Evolutionary conservation across 2,113 vertebrate genomes (phyloP), one percentile per base, ranked within the genome.

Genomic region (Aphelocoma coerulescens): DNA sequence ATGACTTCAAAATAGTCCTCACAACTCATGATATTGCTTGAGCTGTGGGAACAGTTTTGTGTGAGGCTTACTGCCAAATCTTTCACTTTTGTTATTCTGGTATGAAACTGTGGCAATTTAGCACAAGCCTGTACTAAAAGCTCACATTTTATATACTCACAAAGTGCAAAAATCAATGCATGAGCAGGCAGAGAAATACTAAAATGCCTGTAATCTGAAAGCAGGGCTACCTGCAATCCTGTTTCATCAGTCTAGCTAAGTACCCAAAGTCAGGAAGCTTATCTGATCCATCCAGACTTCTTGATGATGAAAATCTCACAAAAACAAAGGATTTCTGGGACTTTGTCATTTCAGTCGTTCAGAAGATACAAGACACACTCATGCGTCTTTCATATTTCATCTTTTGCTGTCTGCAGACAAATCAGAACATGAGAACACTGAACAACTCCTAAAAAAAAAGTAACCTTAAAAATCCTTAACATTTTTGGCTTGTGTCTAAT

Each of bases 71-170:
- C 78, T 86, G 94, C 92, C 94, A 96, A 96, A 94, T 96, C 93
- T 95, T 97, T 95, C 83, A 26, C 75, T 95, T 95, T 89, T 88
- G 91, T 96, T 96, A 78, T 89, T 94, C 76, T 85, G 78, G 81
- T 92, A 91, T 75, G 90, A 96, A 96, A 84, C 88, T 75, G 23
- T 87, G 63, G 75, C 93, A 92, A 88, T 96, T 96, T 93, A 96
- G 86, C 78, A 91, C 61, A 83, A 92, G 77, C 59, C 86, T 85
- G 57, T 85, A 73, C 86, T 96, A 88, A 97, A 96, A 96, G 94
- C 93, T 96, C 92, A 78, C 90, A 92, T 97, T 96, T 95, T 93
- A 96, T 95, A 43, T 94, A 96, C 96, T 96, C 91, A 83, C 80
- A 62, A 96, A 91, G 77, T 92, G 85, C 57, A 89, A 91, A 96